Percentiles rank a stretch among this genome's conserved stretches.
phyloP scores from a whole-genome alignment of 2,888 invertebrate genomes.

The Microplitis manilae region DNA sequence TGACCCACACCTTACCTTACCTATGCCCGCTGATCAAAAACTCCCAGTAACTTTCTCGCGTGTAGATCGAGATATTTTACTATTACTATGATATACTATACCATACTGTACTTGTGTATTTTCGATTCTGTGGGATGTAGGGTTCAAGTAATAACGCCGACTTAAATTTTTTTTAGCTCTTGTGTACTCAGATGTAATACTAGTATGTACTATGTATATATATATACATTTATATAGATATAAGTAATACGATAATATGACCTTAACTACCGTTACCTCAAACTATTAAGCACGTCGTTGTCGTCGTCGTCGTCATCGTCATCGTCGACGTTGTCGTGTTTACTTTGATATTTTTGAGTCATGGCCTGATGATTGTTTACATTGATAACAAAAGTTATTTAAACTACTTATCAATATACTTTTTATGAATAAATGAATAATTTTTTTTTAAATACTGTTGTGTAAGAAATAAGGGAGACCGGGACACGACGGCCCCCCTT shows the following conservation, averaged over 20 bases:
- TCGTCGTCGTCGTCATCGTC: background rate
- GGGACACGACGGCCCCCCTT: no score
- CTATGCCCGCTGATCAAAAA: slow-evolving; percentile 55
- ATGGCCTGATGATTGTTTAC: background rate
- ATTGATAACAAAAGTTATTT: background rate
- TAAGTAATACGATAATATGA: slow-evolving; percentile 51
- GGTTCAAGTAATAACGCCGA: slow-evolving; percentile 7
- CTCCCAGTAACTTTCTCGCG: slow-evolving; percentile 64
- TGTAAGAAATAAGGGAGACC: no score
- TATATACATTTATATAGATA: background rate
- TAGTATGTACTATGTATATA: background rate
- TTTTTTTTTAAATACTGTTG: no score
- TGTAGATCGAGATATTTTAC: slow-evolving; percentile 66
- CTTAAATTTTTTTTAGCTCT: slow-evolving; percentile 8
- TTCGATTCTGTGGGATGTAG: background rate
- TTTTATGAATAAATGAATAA: no score
- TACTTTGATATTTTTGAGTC: background rate
- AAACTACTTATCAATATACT: no score
- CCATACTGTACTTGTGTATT: background rate
- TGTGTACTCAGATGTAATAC: background rate
- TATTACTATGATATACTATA: background rate
- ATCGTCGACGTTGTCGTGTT: background rate
- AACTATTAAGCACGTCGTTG: background rate
- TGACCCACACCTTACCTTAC: slow-evolving; percentile 58
- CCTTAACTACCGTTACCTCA: slow-evolving; percentile 59